Evolutionary conservation across 2,797 vertebrate genomes (phyloP).

Genomic region (Hirundo rustica): DNA sequence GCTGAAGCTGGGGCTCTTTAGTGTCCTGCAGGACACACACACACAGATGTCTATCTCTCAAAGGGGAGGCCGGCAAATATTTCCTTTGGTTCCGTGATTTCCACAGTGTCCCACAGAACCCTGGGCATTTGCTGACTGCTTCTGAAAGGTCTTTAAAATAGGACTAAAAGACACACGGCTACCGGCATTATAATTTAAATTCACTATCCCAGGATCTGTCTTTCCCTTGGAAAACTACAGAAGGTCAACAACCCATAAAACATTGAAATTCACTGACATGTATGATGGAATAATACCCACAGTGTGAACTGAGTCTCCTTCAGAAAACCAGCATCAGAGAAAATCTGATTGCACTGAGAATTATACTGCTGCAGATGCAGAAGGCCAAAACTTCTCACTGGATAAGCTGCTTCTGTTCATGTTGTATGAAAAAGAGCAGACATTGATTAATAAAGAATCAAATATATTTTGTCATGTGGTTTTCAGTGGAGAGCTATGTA

Average conservation of each 20-base stretch:
- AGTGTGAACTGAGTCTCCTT: not conserved
- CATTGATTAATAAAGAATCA: not conserved
- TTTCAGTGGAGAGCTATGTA: not conserved
- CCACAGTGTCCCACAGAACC: not conserved
- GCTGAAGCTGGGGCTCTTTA: not conserved
- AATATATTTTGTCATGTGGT: not conserved
- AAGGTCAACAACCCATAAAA: not conserved
- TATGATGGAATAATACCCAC: not conserved
- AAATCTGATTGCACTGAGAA: not conserved
- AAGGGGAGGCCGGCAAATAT: not conserved
- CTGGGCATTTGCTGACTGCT: not conserved
- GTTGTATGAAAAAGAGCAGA: conserved; percentile 15
- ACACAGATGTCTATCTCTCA: not conserved
- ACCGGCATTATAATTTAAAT: not conserved
- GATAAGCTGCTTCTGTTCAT: conserved; percentile 4
- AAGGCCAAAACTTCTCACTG: conserved; percentile 15
- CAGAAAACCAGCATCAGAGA: not conserved
- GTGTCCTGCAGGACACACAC: not conserved
- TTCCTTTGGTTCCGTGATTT: not conserved
- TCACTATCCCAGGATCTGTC: not conserved
- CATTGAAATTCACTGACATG: not conserved
- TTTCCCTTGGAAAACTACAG: not conserved
- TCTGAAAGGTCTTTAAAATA: not conserved
- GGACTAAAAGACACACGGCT: not conserved
- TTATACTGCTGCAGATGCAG: not conserved